Conservation (phyloP, 2,113 vertebrate species). For the Pituophis catenifer region DNA sequence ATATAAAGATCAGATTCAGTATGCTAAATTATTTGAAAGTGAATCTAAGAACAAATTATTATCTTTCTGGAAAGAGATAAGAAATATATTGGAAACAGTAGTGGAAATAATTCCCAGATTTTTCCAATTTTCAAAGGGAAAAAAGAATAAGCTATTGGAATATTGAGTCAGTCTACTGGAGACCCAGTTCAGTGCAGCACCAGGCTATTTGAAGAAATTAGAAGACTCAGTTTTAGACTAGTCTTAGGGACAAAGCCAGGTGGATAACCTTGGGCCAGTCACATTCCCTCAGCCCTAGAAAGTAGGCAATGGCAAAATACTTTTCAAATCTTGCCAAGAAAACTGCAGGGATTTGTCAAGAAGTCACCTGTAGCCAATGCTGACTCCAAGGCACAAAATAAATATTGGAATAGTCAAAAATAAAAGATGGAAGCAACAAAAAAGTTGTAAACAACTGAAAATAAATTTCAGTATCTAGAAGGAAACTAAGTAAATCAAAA, state of each 20-base stretch:
- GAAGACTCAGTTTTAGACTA: neutral
- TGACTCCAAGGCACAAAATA: neutral
- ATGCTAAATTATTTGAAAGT: neutral
- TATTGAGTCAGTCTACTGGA: neutral
- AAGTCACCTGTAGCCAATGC: neutral
- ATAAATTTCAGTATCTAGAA: neutral
- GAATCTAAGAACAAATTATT: neutral
- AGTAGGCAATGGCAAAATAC: neutral
- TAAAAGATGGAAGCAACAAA: neutral
- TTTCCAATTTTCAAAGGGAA: neutral
- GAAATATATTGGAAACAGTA: neutral
- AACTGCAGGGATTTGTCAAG: neutral
- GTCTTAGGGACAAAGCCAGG: neutral
- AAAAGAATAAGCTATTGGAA: neutral
- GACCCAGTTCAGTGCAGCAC: neutral
- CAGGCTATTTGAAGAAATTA: neutral
- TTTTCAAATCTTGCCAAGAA: neutral
- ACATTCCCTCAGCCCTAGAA: neutral
- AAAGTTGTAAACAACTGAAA: neutral
- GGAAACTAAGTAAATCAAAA: neutral
- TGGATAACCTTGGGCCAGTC: neutral
- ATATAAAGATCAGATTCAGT: neutral
- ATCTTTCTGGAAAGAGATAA: neutral
- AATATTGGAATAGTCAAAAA: neutral
- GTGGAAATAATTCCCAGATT: neutral